phyloP scores from a whole-genome alignment of 2,797 vertebrate species.

The Presbytis comata region DNA sequence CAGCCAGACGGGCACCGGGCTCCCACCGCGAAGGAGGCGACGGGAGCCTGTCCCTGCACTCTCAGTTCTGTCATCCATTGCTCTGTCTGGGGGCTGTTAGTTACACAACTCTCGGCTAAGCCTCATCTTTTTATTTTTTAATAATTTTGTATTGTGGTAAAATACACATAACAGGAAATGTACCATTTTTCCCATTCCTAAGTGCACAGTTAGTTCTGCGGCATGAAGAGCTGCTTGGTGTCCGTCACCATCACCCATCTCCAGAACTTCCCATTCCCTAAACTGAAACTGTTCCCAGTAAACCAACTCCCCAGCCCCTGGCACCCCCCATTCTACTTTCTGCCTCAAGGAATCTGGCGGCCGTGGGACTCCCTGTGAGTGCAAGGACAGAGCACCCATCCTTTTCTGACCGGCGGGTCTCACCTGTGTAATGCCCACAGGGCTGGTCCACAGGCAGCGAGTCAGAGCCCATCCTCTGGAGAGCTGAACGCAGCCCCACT shows the following conservation, averaged over 20 bases:
- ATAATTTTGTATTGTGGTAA: neutral
- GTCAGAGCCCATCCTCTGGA: neutral
- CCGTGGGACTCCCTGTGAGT: neutral
- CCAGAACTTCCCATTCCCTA: neutral
- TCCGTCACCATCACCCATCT: neutral
- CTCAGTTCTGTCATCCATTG: neutral
- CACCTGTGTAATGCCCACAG: neutral
- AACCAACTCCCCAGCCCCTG: neutral
- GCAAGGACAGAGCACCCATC: neutral
- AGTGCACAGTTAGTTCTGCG: neutral
- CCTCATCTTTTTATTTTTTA: neutral
- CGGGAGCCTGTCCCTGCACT: neutral
- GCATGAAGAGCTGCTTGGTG: neutral
- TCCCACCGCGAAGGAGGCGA: neutral
- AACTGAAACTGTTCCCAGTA: neutral
- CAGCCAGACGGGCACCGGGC: neutral
- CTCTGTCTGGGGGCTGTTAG: neutral
- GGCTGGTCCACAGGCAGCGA: neutral
- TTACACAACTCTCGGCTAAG: neutral
- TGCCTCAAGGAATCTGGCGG: neutral
- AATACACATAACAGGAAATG: neutral
- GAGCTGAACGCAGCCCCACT: neutral
- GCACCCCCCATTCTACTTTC: neutral
- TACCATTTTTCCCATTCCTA: neutral
- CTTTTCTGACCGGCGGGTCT: neutral